These are phyloP conservation scores for Holothuria scabra DNA, from an alignment of 53 echinoderm and acorn worm genomes.

Conservation along the genomic window DNA sequence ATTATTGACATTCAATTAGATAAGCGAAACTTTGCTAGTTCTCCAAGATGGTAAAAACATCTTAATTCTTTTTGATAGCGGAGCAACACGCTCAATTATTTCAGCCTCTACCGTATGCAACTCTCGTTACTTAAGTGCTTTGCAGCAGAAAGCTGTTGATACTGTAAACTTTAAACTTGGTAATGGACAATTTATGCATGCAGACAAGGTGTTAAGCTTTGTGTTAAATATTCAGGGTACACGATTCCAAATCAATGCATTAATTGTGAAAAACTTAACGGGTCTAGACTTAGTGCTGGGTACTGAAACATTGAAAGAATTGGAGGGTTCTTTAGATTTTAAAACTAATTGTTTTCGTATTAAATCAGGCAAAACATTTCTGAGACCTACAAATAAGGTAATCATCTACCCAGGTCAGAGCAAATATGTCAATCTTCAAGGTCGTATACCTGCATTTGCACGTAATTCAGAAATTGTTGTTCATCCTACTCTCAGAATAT, in stretches of 20 bases:
- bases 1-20: no score
- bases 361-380: not conserved
- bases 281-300: conserved; percentile 43
- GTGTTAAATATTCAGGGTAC: no score
- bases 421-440: no score
- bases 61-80: conserved; percentile 42
- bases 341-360: conserved; percentile 11
- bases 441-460: not conserved
- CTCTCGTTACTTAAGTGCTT: conserved; percentile 10
- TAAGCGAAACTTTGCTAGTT: conserved; percentile 4
- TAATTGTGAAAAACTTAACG: conserved; percentile 11
- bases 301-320: conserved; percentile 29
- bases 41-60: conserved; percentile 20
- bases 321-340: conserved; percentile 32
- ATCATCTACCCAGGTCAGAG: no score
- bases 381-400: not conserved
- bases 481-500: not conserved
- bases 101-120: conserved; percentile 3
- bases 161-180: conserved; percentile 19
- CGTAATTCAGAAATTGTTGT: not conserved
- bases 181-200: conserved; percentile 13
- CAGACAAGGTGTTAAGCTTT: not conserved
- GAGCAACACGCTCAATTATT: conserved; percentile 33
- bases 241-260: no score
- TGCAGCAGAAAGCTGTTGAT: not conserved